These are phyloP conservation scores for Sialis fuliginosa DNA, from an alignment of 2,888 invertebrate genomes.

Conservation along the genomic window DNA sequence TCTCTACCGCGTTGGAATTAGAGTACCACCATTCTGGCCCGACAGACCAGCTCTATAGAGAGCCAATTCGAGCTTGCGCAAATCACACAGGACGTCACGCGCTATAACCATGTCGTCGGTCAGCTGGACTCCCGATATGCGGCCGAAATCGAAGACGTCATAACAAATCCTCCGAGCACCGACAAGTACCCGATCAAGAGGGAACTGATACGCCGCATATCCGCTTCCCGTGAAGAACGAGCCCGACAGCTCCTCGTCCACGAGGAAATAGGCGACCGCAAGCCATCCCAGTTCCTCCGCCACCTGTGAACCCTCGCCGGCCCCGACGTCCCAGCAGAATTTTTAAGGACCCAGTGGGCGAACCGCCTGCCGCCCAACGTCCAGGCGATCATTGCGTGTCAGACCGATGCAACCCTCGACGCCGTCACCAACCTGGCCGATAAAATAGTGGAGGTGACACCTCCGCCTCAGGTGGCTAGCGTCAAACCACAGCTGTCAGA, in stretches of 20 bases:
- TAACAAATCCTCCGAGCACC: constrained; percentile 7
- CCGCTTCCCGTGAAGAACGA: background rate
- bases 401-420: too few species aligned
- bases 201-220: constrained; percentile 10
- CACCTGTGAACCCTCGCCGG: too few species aligned
- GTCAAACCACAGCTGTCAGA: too few species aligned
- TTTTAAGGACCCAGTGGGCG: too few species aligned
- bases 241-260: constrained; percentile 8
- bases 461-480: too few species aligned
- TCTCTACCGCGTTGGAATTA: too few species aligned
- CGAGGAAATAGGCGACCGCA: constrained; percentile 8
- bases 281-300: constrained; percentile 15
- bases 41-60: constrained; percentile 13
- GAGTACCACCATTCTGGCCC: too few species aligned
- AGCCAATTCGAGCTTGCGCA: constrained; percentile 7
- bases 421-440: too few species aligned
- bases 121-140: constrained; percentile 11
- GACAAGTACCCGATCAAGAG: constrained; percentile 12
- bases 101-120: constrained; percentile 10
- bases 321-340: too few species aligned
- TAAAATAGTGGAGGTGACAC: too few species aligned
- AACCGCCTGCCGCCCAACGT: too few species aligned
- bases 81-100: constrained; percentile 10
- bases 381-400: too few species aligned
- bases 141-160: constrained; percentile 13